These are phyloP conservation scores for Phyto melanocephala DNA, from an alignment of 2,888 invertebrate genomes.

Conservation along the genomic window DNA sequence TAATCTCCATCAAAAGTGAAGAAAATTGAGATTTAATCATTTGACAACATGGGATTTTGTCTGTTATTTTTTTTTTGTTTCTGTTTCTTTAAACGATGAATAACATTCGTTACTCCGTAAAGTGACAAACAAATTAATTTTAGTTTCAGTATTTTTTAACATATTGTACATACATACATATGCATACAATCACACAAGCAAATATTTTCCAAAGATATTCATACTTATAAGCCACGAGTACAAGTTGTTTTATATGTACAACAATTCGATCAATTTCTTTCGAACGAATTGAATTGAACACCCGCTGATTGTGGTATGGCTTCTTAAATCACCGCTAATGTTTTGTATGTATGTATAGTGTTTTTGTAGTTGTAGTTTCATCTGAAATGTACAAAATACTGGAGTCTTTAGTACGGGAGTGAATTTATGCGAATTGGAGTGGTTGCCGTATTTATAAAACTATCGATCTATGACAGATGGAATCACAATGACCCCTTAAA, in stretches of 20 bases:
- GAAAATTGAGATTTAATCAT: conserved; percentile 62
- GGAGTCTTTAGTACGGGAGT: background rate
- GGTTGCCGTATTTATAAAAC: conserved; percentile 66
- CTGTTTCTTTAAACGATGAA: conserved; percentile 46
- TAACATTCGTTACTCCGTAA: conserved; percentile 52
- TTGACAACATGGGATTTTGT: conserved; percentile 62
- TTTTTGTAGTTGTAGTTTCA: conserved; percentile 12
- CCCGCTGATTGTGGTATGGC: conserved; percentile 75
- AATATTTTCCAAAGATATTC: background rate
- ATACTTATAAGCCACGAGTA: conserved; percentile 4
- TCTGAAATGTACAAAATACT: conserved; percentile 24
- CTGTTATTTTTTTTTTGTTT: background rate
- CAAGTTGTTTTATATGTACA: conserved; percentile 41
- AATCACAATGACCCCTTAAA: conserved; percentile 74
- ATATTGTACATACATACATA: too few relatives aligned
- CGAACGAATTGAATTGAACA: conserved; percentile 69
- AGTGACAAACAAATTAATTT: conserved; percentile 65
- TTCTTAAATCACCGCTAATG: conserved; percentile 65
- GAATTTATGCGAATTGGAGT: conserved; percentile 29
- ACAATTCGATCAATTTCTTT: conserved; percentile 63
- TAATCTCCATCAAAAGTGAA: conserved; percentile 61
- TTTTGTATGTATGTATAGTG: conserved; percentile 40
- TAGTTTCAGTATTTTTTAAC: conserved; percentile 23
- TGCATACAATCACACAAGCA: background rate
- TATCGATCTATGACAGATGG: conserved; percentile 78